Evolutionary conservation across 2,888 invertebrate species (phyloP).

Genomic region (Oscheius sp.): DNA sequence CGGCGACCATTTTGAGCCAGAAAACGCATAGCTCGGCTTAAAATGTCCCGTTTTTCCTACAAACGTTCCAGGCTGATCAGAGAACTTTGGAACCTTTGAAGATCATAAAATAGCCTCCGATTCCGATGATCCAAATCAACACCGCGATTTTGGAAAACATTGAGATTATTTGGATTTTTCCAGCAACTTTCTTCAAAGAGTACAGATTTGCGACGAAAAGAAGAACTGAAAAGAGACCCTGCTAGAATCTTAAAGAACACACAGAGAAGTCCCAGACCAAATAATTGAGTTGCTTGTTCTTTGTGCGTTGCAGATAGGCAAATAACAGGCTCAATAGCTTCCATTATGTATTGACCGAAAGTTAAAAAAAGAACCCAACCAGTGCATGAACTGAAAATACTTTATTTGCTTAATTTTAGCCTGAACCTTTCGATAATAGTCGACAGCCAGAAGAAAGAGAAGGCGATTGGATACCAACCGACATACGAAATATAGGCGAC

Average conservation of each 20-base stretch:
- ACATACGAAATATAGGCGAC: conserved; percentile 50
- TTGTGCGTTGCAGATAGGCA: too few relatives aligned
- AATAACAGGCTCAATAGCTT: too few relatives aligned
- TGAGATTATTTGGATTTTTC: conserved; percentile 46
- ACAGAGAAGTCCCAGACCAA: conserved; percentile 43
- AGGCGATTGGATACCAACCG: conserved; percentile 52
- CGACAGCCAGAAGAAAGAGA: conserved; percentile 51
- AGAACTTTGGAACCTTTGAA: too few relatives aligned
- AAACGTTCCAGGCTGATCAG: not conserved
- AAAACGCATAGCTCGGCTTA: conserved; percentile 35
- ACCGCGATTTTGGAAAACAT: conserved; percentile 48
- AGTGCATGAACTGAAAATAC: conserved; percentile 37
- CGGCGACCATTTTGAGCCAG: conserved; percentile 36
- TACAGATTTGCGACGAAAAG: conserved; percentile 51
- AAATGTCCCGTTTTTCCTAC: conserved; percentile 33
- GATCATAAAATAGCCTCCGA: too few relatives aligned
- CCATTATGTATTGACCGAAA: conserved; percentile 48
- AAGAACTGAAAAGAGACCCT: conserved; percentile 39
- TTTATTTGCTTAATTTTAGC: not conserved
- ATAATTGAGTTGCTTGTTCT: too few relatives aligned
- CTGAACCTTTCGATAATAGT: conserved; percentile 38
- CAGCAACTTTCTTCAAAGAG: conserved; percentile 46
- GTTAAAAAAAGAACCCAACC: conserved; percentile 46
- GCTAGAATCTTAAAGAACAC: conserved; percentile 18
- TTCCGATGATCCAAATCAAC: too few relatives aligned